phyloP scores from a whole-genome alignment of 2,888 invertebrate species.

The Lochmaea crataegi region DNA sequence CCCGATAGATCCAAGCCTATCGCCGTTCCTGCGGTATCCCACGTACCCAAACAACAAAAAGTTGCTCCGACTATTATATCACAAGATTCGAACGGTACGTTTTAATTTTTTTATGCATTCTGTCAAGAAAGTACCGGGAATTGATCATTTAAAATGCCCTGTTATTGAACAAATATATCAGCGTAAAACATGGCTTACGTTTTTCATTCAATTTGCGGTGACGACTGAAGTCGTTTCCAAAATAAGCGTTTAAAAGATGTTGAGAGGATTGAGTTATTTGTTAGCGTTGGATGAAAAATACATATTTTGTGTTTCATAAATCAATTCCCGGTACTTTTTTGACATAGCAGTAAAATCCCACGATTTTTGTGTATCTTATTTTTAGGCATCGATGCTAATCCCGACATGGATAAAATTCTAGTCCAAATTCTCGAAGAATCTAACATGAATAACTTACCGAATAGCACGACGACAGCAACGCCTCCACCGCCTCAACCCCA shows the following conservation, averaged over 20 bases:
- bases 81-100: conserved; percentile 48
- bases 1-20: conserved; percentile 41
- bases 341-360: not conserved
- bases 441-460: conserved; percentile 26
- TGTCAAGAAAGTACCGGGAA: too few relatives aligned
- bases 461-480: conserved; percentile 37
- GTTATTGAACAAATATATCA: too few relatives aligned
- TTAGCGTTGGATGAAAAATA: too few relatives aligned
- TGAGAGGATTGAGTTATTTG: too few relatives aligned
- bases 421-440: conserved; percentile 62
- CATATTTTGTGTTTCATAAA: too few relatives aligned
- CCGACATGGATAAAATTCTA: conserved; percentile 61
- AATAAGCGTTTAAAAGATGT: too few relatives aligned
- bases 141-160: too few relatives aligned
- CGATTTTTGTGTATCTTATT: not conserved
- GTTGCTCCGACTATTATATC: conserved; percentile 49
- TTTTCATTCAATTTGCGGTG: too few relatives aligned
- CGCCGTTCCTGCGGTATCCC: conserved; percentile 38
- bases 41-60: conserved; percentile 50
- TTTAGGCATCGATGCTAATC: conserved; percentile 48
- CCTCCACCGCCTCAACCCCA: conserved; percentile 43
- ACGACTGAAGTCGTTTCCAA: too few relatives aligned
- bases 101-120: not conserved
- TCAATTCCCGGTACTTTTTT: not conserved
- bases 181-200: too few relatives aligned